phyloP scores from a whole-genome alignment of 2,113 vertebrate genomes.

The Eira barbara region DNA sequence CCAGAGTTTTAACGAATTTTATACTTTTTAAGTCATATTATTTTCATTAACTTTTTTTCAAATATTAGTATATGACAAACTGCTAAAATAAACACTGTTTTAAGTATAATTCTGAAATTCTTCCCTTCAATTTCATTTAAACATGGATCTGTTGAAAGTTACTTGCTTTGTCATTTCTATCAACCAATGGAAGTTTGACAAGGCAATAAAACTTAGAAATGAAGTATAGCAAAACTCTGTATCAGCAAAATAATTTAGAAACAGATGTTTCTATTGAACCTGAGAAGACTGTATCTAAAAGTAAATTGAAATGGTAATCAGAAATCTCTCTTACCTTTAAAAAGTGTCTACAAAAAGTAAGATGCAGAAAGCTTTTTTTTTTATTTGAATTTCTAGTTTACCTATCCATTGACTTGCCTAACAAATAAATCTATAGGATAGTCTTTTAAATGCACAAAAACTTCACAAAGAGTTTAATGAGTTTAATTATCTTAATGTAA shows the following conservation, averaged over 20 bases:
- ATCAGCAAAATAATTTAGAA: background rate
- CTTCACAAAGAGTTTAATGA: background rate
- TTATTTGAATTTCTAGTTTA: background rate
- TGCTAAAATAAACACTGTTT: background rate
- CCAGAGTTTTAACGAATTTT: constrained; percentile 8
- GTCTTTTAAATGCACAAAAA: background rate
- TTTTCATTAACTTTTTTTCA: constrained; percentile 10
- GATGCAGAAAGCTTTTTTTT: background rate
- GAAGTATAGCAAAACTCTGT: background rate
- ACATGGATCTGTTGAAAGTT: background rate
- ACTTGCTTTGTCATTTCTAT: background rate
- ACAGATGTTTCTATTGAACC: background rate
- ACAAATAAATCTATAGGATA: background rate
- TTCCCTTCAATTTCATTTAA: constrained; percentile 20
- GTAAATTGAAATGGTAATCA: background rate
- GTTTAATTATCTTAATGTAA: background rate
- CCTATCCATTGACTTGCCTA: background rate
- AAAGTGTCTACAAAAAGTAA: background rate
- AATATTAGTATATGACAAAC: background rate
- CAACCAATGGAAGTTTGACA: background rate
- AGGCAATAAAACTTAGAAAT: background rate
- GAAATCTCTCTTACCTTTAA: background rate
- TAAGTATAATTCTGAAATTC: constrained; percentile 18
- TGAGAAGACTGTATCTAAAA: background rate
- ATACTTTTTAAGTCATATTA: constrained; percentile 19